Percentiles rank a stretch among this genome's conserved stretches.
Conservation (phyloP, 2,113 vertebrate genomes). For the Pristiophorus japonicus region DNA sequence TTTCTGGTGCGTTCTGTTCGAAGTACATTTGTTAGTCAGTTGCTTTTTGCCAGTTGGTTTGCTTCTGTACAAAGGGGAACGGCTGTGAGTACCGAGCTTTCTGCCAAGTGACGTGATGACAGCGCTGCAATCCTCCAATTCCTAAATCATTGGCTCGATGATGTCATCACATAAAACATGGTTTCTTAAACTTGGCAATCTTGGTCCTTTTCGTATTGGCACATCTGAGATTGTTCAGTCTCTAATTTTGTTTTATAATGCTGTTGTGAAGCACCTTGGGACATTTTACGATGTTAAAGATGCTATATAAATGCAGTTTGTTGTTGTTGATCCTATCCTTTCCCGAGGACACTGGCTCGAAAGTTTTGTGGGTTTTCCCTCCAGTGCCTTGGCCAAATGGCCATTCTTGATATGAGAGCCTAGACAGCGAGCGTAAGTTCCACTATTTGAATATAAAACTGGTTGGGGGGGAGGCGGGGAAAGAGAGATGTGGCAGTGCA, state of each 20-base stretch:
- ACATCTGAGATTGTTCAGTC: background rate
- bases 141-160: background rate
- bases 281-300: background rate
- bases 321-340: background rate
- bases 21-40: background rate
- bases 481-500: background rate
- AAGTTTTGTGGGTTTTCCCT: background rate
- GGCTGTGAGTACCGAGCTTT: background rate
- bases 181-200: background rate
- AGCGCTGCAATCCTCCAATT: background rate
- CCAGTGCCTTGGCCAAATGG: background rate
- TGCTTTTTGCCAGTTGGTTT: background rate
- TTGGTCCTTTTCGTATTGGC: background rate
- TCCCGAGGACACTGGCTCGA: background rate
- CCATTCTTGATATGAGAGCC: background rate
- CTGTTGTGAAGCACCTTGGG: background rate
- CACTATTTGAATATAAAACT: background rate
- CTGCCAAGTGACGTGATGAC: background rate
- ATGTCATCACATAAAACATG: background rate
- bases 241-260: background rate
- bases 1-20: background rate
- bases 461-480: too few relatives aligned
- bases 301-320: background rate
- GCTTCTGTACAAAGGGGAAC: background rate
- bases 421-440: background rate